A percentile compares a stretch with the other conserved stretches of the same genome.
These are phyloP conservation scores for Heliconius himera DNA, from an alignment of 1,140 invertebrate species.

Conservation along the genomic window DNA sequence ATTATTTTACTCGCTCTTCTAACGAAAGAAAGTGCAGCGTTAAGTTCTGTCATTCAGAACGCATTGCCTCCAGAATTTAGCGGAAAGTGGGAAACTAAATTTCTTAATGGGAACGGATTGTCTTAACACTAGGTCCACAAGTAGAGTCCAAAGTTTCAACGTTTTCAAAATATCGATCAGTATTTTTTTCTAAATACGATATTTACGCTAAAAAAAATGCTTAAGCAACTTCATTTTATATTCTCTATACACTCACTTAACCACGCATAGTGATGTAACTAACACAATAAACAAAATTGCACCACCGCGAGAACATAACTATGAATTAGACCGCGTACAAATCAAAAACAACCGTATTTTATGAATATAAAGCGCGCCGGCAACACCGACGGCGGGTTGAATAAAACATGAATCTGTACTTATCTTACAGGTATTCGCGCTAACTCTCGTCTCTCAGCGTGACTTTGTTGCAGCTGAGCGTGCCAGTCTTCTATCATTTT, in stretches of 20 bases:
- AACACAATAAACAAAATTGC: constrained; percentile 29
- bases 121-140: too few species aligned
- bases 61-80: too few species aligned
- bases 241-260: background rate
- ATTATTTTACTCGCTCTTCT: too few species aligned
- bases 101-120: too few species aligned
- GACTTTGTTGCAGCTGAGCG: constrained; percentile 29
- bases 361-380: constrained; percentile 35
- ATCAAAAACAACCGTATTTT: constrained; percentile 40
- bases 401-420: constrained; percentile 42
- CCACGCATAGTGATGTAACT: constrained; percentile 24
- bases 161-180: too few species aligned
- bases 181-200: too few species aligned
- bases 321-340: constrained; percentile 37
- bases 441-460: constrained; percentile 22
- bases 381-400: constrained; percentile 34
- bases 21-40: too few species aligned
- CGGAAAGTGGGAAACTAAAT: too few species aligned
- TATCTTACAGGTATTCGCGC: constrained; percentile 33
- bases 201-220: too few species aligned
- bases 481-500: constrained; percentile 18
- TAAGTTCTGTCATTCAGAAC: too few species aligned
- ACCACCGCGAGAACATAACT: constrained; percentile 21
- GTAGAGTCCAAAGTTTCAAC: too few species aligned
- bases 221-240: too few species aligned